Evolutionary conservation across 2,888 invertebrate species (phyloP).

Genomic region (Cynaeus angustus): DNA sequence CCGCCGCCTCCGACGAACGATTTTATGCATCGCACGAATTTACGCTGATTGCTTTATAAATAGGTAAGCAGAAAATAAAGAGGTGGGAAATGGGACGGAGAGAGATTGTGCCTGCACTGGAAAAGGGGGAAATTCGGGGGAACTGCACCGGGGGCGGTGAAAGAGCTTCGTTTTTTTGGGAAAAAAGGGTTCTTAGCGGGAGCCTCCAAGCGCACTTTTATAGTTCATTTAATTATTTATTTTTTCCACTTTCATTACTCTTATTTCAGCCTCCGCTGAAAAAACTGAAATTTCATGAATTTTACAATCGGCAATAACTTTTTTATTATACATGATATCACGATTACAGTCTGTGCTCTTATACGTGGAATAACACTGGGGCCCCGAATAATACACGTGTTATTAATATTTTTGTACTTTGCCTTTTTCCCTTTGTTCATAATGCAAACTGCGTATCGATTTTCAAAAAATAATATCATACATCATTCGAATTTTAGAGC

Average conservation of each 20-base stretch:
- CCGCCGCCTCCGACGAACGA: constrained; percentile 5
- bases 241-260: too few relatives aligned
- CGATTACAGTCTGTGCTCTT: constrained; percentile 11
- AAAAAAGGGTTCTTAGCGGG: too few relatives aligned
- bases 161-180: too few relatives aligned
- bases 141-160: too few relatives aligned
- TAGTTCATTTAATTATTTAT: too few relatives aligned
- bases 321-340: constrained; percentile 30
- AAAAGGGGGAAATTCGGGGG: too few relatives aligned
- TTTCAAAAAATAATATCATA: constrained; percentile 23
- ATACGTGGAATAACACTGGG: constrained; percentile 3
- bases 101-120: too few relatives aligned
- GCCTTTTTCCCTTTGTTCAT: constrained; percentile 1
- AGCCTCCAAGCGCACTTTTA: too few relatives aligned
- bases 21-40: constrained; percentile 31
- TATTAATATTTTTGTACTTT: constrained; percentile 15
- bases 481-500: constrained; percentile 20
- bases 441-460: constrained; percentile 5
- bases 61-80: constrained; percentile 17
- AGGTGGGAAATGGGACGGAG: neutral
- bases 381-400: constrained; percentile 7
- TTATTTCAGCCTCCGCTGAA: neutral
- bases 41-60: constrained; percentile 38
- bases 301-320: constrained; percentile 30
- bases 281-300: constrained; percentile 31